phyloP scores from a whole-genome alignment of 2,888 invertebrate genomes.

The Himalopsyche kuldschensis region DNA sequence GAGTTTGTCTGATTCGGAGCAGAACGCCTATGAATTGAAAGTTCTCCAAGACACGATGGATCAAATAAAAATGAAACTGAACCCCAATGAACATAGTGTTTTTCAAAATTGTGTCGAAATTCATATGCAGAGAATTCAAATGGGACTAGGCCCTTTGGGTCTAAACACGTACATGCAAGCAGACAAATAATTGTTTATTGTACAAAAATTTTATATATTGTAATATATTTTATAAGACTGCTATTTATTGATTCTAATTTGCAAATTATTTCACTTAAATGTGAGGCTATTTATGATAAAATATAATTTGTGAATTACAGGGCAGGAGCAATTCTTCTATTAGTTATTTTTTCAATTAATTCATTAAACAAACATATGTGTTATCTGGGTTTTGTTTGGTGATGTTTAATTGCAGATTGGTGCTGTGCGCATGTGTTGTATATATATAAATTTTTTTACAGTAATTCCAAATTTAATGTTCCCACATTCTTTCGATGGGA shows the following conservation, averaged over 20 bases:
- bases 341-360: neutral
- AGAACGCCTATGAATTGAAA: constrained; percentile 88
- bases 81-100: constrained; percentile 71
- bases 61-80: constrained; percentile 80
- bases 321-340: neutral
- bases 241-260: constrained; percentile 1
- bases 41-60: constrained; percentile 89
- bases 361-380: neutral
- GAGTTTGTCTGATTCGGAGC: constrained; percentile 74
- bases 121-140: constrained; percentile 87
- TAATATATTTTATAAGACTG: constrained; percentile 7
- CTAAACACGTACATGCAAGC: constrained; percentile 15
- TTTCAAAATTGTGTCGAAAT: constrained; percentile 90
- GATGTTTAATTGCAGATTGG: neutral
- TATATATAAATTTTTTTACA: too few species aligned
- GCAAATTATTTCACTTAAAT: neutral
- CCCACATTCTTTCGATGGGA: too few species aligned
- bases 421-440: neutral
- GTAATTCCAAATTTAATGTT: too few species aligned
- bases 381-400: neutral
- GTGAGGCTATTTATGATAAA: neutral
- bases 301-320: neutral
- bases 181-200: neutral
- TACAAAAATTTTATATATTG: neutral
- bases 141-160: constrained; percentile 61